Percentiles rank a stretch among this genome's conserved stretches.
Evolutionary conservation across 2,113 vertebrate genomes (phyloP).

Genomic region (Thryonomys swinderianus): DNA sequence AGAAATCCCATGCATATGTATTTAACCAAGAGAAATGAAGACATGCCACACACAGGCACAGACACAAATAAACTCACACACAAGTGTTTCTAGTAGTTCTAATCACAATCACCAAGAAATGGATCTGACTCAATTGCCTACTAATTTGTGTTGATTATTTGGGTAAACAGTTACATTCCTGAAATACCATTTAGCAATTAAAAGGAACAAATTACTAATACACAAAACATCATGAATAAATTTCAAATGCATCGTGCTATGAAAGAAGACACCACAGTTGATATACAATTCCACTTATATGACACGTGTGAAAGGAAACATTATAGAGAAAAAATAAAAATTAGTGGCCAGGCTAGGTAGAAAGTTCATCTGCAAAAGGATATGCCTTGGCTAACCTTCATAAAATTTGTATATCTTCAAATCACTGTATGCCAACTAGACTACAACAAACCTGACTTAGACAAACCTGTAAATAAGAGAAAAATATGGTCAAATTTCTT

Average conservation of each 20-base stretch:
- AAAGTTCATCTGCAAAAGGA: not conserved
- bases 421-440: not conserved
- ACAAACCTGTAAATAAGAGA: not conserved
- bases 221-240: not conserved
- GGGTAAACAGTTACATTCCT: not conserved
- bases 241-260: slow-evolving; percentile 9
- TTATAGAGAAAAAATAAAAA: not conserved
- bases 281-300: not conserved
- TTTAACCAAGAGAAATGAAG: slow-evolving; percentile 30
- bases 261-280: not conserved
- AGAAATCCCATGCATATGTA: not conserved
- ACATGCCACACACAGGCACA: not conserved
- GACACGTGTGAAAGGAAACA: not conserved
- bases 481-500: not conserved
- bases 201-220: not conserved
- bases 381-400: not conserved
- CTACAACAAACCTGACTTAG: not conserved
- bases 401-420: not conserved
- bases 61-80: not conserved
- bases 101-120: not conserved
- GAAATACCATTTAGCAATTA: not conserved
- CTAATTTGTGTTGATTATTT: not conserved
- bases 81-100: slow-evolving; percentile 12
- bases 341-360: not conserved
- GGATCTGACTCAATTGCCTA: not conserved